Base-by-base conservation (phyloP, 2,888 invertebrate species). In the Lithophane semibrunnea region DNA sequence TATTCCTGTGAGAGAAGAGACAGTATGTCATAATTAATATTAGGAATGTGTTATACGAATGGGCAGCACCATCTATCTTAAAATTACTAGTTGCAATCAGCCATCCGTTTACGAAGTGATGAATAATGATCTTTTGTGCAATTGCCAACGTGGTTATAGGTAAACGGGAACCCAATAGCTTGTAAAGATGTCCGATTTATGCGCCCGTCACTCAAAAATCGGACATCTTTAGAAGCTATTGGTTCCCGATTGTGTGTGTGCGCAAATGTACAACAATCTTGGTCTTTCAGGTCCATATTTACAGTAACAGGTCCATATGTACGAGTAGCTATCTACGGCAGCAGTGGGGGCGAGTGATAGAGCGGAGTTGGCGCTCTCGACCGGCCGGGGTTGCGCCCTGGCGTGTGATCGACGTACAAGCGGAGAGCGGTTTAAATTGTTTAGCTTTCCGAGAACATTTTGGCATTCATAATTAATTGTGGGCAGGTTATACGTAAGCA, bases 361-460 rank as follows among this genome's bases (percentile, higher is more conserved):
- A 86, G 85, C 76, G 68, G 77, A 88, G 84, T 86, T 72, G 80
- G 80, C 86, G 84, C 86, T 84, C 83, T 75, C 80, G 69, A 61
- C 77, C 76, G 81, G 52, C 65, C 84, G 79, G 82, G 83, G 81
- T 83, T 81, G 86, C 67, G 84, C 72, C 66, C 74, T 52, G 72
- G 49, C 52, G n/a, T 3, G 70, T 18, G 56, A 64, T 42, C 68
- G 4, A 73, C 63, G 1, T 37, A 42, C 4, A 1, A 67, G 77
- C 73, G 64, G 13, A 1, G 0, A 37, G 77, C 84, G 84, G 60
- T 13, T 66, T 56, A 3, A 37, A 52, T 52, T 8, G 29, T 29
- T 21, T n/a, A 47, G 10, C 58, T 42, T 72, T 42, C 5, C n/a
- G 16, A 16, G 64, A 42, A 5, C 9, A n/a, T 44, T 64, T n/a